Evolutionary conservation across 2,113 vertebrate species (phyloP), one percentile per base, ranked within the genome.

Genomic region (Pelodiscus sinensis): DNA sequence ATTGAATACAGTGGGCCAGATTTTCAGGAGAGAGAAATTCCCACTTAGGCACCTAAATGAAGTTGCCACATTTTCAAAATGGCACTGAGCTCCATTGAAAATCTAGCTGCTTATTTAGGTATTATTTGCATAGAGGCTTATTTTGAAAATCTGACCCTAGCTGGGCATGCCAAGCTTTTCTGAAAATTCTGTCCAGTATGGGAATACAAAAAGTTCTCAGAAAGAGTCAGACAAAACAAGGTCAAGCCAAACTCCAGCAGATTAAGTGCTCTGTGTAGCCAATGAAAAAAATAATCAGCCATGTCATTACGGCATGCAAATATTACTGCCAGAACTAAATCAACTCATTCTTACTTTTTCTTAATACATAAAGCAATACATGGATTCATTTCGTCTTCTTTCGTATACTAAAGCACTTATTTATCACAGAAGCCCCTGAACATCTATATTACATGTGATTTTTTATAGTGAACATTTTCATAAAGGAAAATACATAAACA

Each of bases 401-500:
- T 50, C 86, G 68, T 75, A 84, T 83, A 68, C 38, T 68, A 90
- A 95, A 87, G 18, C 56, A 9, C 55, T 29, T 31, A 79, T 86
- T 25, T 35, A 31, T 0, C 0, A 71, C 73, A 94, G 73, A 97
- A 94, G 73, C 29, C 56, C 65, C 58, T 84, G 86, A 35, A 88
- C 85, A 50, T 31, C 78, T 56, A 78, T 87, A 89, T 88, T 94
- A 86, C 80, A 94, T 95, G 80, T 19, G 87, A 92, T 94, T 91
- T 91, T 90, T 95, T 87, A 85, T 58, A 65, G 35, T 19, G 55
- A 79, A 73, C 85, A 52, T 79, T 31, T 73, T 81, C 44, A 84
- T 78, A 78, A 57, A 2, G 81, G 71, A 73, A 88, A 16, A 88
- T 60, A 65, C 50, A 80, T 84, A 55, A 54, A 68, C 94, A 93